Base-by-base conservation (phyloP, 2,888 invertebrate species). In the Tolmerus cingulatus region DNA sequence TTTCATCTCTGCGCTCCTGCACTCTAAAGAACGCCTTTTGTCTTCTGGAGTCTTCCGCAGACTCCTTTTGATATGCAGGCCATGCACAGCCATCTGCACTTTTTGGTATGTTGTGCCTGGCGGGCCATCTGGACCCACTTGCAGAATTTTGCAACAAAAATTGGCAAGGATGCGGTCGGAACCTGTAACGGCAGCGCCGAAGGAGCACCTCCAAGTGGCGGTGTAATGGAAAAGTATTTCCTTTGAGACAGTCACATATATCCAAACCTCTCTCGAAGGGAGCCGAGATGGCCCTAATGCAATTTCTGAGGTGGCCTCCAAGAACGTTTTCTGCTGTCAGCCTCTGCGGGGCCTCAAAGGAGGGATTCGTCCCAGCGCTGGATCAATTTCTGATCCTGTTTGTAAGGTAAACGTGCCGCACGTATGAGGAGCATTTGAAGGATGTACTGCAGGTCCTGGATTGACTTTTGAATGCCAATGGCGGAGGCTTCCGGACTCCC, bases 351-450 rank as follows among this genome's bases (percentile, higher is more conserved):
- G 43, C 74, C 74, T 74, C 74, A 85, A 85, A 85, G 85, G 40
- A 85, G 74, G 74, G 34, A 85, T 74, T 85, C 74, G 12, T 16
- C 40, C 43, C 19, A 12, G 74, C 43, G 30, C 46, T 43, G 85
- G 85, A 74, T 85, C 43, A 85, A 85, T 85, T 85, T 74, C 85
- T 85, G 85, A 85, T 85, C 74, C 85, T 85, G 85, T 85, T 85
- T 85, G 85, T 74, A 43, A 85, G 74, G 85, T 46, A 85, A 74
- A 85, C 74, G 85, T 85, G 43, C 66, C 51, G 46, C 51, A 43
- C 74, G 30, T 74, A 85, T 85, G 85, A 55, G 30, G 46, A 74
- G 14, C 46, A 46, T 51, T 85, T 74, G 74, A 74, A 74, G 43
- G 85, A 85, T 85, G 16, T 74, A 27, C 43, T 82, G 34, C 57